A percentile compares a stretch with the other conserved stretches of the same genome.
Evolutionary conservation across 2,113 vertebrate genomes (phyloP).

Genomic region (Brevimyrus niger): DNA sequence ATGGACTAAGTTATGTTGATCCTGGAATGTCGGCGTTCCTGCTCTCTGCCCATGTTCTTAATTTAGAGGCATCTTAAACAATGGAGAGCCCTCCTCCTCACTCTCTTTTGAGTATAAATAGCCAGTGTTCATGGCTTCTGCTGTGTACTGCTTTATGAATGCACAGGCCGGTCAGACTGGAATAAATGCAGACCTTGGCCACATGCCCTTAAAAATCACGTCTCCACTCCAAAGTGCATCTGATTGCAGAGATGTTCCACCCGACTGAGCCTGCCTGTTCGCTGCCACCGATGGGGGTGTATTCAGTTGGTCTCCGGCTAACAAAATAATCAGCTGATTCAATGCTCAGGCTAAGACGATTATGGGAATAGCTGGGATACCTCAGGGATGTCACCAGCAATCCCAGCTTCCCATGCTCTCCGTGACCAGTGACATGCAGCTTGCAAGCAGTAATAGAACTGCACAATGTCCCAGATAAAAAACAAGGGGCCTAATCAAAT

Average conservation of each 20-base stretch:
- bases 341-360: background rate
- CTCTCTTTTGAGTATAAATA: background rate
- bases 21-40: background rate
- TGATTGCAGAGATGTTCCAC: background rate
- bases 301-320: constrained; percentile 11
- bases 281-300: background rate
- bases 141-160: background rate
- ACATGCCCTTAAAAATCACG: background rate
- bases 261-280: background rate
- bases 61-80: background rate
- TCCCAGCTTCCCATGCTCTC: background rate
- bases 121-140: constrained; percentile 9
- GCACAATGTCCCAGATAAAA: background rate
- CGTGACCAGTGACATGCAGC: background rate
- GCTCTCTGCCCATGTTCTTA: background rate
- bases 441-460: background rate
- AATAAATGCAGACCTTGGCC: background rate
- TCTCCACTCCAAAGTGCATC: background rate
- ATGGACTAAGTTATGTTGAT: background rate
- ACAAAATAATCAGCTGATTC: background rate
- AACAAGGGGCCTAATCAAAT: background rate
- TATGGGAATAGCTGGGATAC: constrained; percentile 5
- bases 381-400: background rate
- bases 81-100: background rate
- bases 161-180: background rate